A percentile compares a stretch with the other conserved stretches of the same genome.
Evolutionary conservation across 2,797 vertebrate genomes (phyloP).

Genomic region (Falco rusticolus): DNA sequence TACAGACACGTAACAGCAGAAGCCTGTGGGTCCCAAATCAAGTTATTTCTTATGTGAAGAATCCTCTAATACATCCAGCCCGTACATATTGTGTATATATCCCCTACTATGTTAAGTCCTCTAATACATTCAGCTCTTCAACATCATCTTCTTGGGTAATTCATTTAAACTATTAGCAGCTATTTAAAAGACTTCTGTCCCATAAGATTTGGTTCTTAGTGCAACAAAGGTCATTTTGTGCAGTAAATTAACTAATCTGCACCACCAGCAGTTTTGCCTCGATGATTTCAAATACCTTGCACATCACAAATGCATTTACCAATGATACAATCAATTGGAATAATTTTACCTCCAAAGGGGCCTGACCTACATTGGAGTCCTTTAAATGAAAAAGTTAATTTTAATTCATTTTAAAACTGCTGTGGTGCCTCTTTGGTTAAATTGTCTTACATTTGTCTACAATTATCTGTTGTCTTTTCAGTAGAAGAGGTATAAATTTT

Average conservation of each 20-base stretch:
- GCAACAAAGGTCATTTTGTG: conserved; percentile 12
- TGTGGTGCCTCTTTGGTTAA: background rate
- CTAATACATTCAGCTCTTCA: background rate
- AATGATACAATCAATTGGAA: background rate
- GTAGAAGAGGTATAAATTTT: background rate
- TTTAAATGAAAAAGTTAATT: background rate
- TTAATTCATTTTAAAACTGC: background rate
- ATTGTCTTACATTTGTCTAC: background rate
- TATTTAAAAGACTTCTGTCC: background rate
- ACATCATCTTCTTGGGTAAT: background rate
- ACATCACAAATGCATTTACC: background rate
- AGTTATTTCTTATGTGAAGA: background rate
- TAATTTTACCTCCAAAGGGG: background rate
- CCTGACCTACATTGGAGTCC: background rate
- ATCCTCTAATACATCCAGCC: background rate
- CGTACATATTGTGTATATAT: background rate
- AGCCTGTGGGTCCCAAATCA: background rate
- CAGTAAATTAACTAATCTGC: background rate
- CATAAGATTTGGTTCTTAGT: background rate
- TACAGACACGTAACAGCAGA: background rate
- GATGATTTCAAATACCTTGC: background rate
- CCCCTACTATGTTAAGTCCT: background rate
- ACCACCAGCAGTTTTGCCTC: conserved; percentile 9
- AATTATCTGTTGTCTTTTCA: background rate
- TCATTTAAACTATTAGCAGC: conserved; percentile 2